A percentile compares a stretch with the other conserved stretches of the same genome.
Evolutionary conservation across 2,113 vertebrate species (phyloP).

Genomic region (Osmerus mordax): DNA sequence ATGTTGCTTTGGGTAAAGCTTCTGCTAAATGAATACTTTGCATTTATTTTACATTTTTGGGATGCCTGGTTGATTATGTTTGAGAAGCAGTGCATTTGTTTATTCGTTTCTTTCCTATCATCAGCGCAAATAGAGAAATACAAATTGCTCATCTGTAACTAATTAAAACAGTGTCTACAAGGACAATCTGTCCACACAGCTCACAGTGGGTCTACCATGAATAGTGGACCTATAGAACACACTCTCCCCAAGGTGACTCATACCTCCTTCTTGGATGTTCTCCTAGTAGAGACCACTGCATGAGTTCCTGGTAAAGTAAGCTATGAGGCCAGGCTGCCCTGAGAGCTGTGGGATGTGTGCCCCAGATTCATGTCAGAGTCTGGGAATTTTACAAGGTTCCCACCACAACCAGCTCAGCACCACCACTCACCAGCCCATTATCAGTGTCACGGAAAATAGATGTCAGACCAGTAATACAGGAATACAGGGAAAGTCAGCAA

Average conservation of each 20-base stretch:
- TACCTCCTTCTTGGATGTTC: constrained; percentile 10
- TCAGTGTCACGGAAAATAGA: constrained; percentile 7
- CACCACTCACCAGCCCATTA: constrained; percentile 7
- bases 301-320: constrained; percentile 28
- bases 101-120: too few species aligned
- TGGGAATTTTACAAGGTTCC: constrained; percentile 27
- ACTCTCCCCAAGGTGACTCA: constrained; percentile 28
- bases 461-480: neutral
- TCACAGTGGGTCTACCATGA: neutral
- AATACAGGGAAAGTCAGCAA: neutral
- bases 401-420: constrained; percentile 3
- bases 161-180: neutral
- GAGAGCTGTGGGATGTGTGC: constrained; percentile 1
- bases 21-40: too few species aligned
- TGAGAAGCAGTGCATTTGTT: too few species aligned
- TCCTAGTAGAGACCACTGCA: neutral
- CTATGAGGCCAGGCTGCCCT: neutral
- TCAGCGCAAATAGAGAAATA: neutral
- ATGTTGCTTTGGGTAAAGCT: too few species aligned
- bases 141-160: neutral
- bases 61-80: too few species aligned
- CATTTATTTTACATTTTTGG: too few species aligned
- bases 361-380: constrained; percentile 42
- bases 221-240: neutral
- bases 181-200: neutral